These are phyloP conservation scores for Strigamia crassipes DNA, from an alignment of 2,888 invertebrate genomes.

Conservation along the genomic window DNA sequence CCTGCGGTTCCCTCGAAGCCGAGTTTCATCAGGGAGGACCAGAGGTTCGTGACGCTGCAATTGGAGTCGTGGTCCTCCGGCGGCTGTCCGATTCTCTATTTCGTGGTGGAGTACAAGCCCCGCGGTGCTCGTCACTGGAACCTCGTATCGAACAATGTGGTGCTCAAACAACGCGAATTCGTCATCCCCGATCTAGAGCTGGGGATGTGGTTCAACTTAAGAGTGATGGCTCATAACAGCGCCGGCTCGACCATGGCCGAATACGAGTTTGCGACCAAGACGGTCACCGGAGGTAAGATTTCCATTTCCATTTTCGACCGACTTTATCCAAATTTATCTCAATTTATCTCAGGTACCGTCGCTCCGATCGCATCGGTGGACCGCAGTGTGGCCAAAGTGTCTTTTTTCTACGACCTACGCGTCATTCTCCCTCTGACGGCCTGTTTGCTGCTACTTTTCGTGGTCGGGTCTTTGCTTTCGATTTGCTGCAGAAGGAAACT, in stretches of 20 bases:
- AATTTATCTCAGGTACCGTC: too few species aligned
- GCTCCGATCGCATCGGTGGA: conserved; percentile 31
- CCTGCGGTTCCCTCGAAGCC: conserved; percentile 49
- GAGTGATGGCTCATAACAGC: conserved; percentile 68
- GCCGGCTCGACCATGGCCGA: conserved; percentile 42
- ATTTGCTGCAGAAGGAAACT: conserved; percentile 37
- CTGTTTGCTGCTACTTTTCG: background rate
- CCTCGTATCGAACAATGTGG: conserved; percentile 50
- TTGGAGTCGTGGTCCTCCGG: conserved; percentile 92
- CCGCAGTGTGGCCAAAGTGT: background rate
- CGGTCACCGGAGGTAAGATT: conserved; percentile 20
- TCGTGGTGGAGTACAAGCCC: conserved; percentile 80
- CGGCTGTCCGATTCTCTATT: conserved; percentile 93
- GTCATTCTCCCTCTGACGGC: conserved; percentile 5
- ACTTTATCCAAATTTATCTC: too few species aligned
- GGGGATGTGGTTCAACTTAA: conserved; percentile 89
- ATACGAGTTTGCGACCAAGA: conserved; percentile 29
- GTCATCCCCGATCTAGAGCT: conserved; percentile 90
- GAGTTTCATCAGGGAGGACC: conserved; percentile 55
- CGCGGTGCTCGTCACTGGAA: conserved; percentile 44
- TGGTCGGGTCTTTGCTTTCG: conserved; percentile 7
- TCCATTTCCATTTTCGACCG: too few species aligned
- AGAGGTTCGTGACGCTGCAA: conserved; percentile 67
- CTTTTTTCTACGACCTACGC: conserved; percentile 35
- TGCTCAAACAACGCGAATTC: conserved; percentile 60